Evolutionary conservation across 1,140 invertebrate genomes (phyloP).

Genomic region (Augochlora pura): DNA sequence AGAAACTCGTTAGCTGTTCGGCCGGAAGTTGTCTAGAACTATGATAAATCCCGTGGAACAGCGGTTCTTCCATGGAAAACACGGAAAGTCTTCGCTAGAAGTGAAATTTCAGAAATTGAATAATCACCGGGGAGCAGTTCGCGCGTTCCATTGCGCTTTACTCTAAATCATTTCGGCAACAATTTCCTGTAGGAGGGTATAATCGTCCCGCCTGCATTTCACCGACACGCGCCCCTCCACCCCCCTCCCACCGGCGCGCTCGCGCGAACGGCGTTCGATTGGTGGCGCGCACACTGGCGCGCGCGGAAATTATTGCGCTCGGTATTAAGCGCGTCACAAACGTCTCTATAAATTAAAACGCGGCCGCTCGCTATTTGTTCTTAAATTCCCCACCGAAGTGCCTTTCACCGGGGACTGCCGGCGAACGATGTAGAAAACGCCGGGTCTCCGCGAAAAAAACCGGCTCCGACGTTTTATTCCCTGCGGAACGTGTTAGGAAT

Average conservation of each 20-base stretch:
- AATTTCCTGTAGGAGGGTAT: slow-evolving; percentile 35
- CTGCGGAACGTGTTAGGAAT: neutral
- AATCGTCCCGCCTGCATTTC: slow-evolving; percentile 28
- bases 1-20: neutral
- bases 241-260: too few relatives aligned
- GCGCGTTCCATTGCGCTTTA: slow-evolving; percentile 37
- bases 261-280: slow-evolving; percentile 17
- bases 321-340: slow-evolving; percentile 31
- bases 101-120: slow-evolving; percentile 36
- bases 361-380: neutral
- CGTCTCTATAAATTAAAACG: slow-evolving; percentile 6
- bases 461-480: neutral
- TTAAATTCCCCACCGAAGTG: neutral
- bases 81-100: neutral
- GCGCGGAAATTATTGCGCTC: slow-evolving; percentile 27
- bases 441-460: neutral
- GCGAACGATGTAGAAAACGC: too few relatives aligned
- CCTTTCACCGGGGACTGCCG: neutral
- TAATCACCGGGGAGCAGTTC: slow-evolving; percentile 34
- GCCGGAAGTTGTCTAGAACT: neutral
- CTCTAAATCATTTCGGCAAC: slow-evolving; percentile 47
- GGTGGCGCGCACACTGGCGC: slow-evolving; percentile 15
- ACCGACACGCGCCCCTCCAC: neutral
- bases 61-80: slow-evolving; percentile 1
- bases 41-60: neutral